A percentile compares a stretch with the other conserved stretches of the same genome.
These are phyloP conservation scores for Dromas ardeola DNA, from an alignment of 2,113 vertebrate genomes.

Conservation along the genomic window DNA sequence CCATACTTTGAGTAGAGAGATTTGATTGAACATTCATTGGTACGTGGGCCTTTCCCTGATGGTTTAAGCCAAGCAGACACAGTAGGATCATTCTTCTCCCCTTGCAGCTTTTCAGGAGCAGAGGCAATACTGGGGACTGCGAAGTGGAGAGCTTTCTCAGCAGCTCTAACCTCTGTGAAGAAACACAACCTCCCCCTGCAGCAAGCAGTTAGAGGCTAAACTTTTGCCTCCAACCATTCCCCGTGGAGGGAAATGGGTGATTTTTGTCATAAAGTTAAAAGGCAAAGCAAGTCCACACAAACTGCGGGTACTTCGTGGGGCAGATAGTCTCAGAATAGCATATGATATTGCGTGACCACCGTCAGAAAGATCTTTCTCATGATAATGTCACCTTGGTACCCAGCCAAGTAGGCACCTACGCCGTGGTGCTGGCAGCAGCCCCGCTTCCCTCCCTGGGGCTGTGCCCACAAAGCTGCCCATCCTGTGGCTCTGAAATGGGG, in stretches of 20 bases:
- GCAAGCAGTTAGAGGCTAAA: background rate
- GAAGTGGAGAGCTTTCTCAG: accelerated
- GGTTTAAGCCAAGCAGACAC: background rate
- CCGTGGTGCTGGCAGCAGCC: background rate
- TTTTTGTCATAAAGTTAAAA: background rate
- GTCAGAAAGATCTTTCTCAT: background rate
- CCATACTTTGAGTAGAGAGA: background rate
- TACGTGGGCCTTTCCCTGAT: background rate
- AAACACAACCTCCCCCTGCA: background rate
- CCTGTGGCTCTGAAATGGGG: accelerated
- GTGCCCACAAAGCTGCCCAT: background rate
- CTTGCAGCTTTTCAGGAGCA: background rate
- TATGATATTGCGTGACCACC: background rate
- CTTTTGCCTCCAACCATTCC: background rate
- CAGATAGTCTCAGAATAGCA: background rate
- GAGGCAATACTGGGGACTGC: background rate
- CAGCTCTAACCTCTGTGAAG: background rate
- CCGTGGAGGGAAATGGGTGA: background rate
- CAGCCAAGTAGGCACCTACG: background rate
- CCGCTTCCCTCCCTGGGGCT: background rate
- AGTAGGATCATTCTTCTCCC: background rate
- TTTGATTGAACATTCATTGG: background rate
- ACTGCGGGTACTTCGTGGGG: background rate
- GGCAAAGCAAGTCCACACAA: background rate
- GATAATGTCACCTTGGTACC: background rate